Percentiles rank a stretch among this genome's conserved stretches.
These are phyloP conservation scores for Oryzias sinensis DNA, from an alignment of 2,797 vertebrate genomes.

Conservation along the genomic window DNA sequence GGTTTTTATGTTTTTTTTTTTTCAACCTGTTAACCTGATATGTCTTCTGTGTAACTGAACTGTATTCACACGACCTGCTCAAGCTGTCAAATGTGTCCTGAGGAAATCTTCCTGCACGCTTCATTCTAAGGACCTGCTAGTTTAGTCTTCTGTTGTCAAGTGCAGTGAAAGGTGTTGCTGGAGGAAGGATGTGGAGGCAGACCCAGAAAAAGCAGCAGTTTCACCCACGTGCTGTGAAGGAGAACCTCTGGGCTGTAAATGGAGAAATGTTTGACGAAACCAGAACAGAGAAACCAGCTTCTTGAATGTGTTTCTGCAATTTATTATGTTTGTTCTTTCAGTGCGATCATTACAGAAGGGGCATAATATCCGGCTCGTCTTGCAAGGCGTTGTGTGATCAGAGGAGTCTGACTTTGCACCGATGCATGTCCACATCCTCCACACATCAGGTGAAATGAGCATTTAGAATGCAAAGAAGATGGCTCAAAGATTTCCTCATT, in stretches of 20 bases:
- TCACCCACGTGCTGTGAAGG: neutral
- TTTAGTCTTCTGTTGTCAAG: neutral
- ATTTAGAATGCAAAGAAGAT: neutral
- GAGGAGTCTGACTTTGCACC: slow-evolving; percentile 82
- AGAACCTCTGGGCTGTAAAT: neutral
- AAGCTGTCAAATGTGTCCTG: too few relatives aligned
- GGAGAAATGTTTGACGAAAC: slow-evolving; percentile 1
- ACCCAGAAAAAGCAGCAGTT: neutral
- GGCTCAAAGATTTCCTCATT: too few relatives aligned
- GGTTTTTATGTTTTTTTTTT: too few relatives aligned
- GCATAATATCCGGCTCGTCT: slow-evolving; percentile 92
- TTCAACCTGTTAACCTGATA: too few relatives aligned
- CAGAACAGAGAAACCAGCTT: neutral
- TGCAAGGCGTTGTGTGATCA: slow-evolving; percentile 92
- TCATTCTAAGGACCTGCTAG: too few relatives aligned
- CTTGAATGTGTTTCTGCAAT: neutral
- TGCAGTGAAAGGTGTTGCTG: neutral
- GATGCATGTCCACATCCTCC: slow-evolving; percentile 89
- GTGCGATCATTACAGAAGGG: slow-evolving; percentile 95
- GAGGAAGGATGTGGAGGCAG: neutral
- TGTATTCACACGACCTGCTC: too few relatives aligned
- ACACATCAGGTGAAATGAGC: slow-evolving; percentile 82
- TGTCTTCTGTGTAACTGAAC: too few relatives aligned
- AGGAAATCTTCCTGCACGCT: too few relatives aligned
- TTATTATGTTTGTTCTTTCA: slow-evolving; percentile 56